phyloP scores from a whole-genome alignment of 2,888 invertebrate genomes.

The Polymixis flavicincta region DNA sequence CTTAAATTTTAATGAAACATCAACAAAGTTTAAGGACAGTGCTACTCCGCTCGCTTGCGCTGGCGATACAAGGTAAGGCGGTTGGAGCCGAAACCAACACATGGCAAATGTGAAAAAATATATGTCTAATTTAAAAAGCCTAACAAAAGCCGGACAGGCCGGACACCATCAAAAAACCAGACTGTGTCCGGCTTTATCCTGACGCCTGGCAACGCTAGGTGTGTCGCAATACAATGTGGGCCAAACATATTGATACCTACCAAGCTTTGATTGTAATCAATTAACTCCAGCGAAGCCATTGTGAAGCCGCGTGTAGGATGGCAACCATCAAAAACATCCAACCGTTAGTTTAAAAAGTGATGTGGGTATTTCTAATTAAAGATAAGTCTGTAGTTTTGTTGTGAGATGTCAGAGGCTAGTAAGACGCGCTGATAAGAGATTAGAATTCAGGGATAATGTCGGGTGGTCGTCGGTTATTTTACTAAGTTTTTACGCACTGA shows the following conservation, averaged over 20 bases:
- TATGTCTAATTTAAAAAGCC: no score
- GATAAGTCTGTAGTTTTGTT: constrained; percentile 12
- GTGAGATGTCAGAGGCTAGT: constrained; percentile 58
- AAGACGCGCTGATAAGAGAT: constrained; percentile 57
- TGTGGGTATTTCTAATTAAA: constrained; percentile 52
- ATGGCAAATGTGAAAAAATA: no score
- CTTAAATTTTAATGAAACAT: no score
- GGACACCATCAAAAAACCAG: no score
- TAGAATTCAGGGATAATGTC: constrained; percentile 62
- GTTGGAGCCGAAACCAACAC: no score
- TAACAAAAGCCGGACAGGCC: no score
- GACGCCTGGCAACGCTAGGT: no score
- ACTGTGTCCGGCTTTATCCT: no score
- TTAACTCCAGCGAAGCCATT: constrained; percentile 59
- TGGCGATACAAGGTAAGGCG: no score
- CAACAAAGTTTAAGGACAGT: no score
- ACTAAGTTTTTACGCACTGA: constrained; percentile 3
- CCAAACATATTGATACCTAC: constrained; percentile 69
- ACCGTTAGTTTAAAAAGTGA: constrained; percentile 41
- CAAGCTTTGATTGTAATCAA: constrained; percentile 65
- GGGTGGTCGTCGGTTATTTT: constrained; percentile 40
- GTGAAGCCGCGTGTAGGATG: constrained; percentile 60
- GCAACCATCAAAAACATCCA: constrained; percentile 27
- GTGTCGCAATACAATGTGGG: constrained; percentile 78
- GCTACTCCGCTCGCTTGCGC: no score